Percentiles rank a stretch among this genome's conserved stretches.
Conservation (phyloP, 2,113 vertebrate genomes). For the Neotragus moschatus region DNA sequence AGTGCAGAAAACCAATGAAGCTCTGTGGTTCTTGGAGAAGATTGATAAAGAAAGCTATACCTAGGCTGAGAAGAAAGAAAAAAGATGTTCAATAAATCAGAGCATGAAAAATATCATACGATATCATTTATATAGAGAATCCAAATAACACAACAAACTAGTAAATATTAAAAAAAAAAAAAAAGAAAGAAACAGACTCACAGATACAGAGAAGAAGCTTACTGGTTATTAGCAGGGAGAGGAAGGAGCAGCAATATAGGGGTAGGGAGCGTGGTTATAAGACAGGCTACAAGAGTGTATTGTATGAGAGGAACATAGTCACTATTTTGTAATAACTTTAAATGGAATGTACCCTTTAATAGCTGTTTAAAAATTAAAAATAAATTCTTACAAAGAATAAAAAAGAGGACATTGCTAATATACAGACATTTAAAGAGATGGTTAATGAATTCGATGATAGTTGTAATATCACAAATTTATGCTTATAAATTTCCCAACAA, state of each 20-base stretch:
- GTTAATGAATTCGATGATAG: neutral
- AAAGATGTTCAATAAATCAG: neutral
- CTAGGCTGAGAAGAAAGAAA: neutral
- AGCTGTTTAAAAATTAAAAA: neutral
- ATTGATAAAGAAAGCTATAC: neutral
- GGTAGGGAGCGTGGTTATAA: neutral
- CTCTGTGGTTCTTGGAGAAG: neutral
- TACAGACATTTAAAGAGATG: neutral
- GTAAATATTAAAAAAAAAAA: neutral
- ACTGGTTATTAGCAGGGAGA: too few relatives aligned
- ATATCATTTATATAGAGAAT: neutral
- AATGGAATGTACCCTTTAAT: neutral
- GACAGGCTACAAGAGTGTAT: neutral
- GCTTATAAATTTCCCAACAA: neutral
- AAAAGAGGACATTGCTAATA: neutral
- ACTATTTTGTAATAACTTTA: neutral
- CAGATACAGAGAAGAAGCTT: neutral
- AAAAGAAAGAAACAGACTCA: neutral
- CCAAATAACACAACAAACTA: neutral
- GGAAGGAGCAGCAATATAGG: neutral
- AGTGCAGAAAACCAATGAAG: neutral
- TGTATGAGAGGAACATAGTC: neutral
- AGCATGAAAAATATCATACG: neutral
- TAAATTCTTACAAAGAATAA: neutral
- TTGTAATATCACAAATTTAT: neutral